Evolutionary conservation across 30 jellyfish, hydroid and myxozoan genomes (phyloP).

Genomic region (Cassiopea andromeda): DNA sequence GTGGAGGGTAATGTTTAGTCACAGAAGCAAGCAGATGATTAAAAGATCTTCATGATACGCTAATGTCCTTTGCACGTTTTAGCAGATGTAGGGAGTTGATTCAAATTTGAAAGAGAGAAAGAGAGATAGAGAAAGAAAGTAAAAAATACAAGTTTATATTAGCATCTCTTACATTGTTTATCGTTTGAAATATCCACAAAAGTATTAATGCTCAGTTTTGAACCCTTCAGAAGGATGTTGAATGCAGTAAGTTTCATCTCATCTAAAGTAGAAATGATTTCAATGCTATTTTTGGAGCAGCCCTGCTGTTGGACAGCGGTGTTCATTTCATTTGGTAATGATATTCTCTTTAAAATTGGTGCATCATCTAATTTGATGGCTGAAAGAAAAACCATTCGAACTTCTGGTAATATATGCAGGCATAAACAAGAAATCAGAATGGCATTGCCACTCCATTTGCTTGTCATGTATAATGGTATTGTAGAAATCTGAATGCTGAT

Average conservation of each 20-base stretch:
- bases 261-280: constrained; percentile 13
- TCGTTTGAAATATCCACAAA: background rate
- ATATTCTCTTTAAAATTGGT: background rate
- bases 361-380: background rate
- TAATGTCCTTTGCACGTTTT: no score
- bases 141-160: no score
- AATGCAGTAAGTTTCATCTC: constrained; percentile 49
- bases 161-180: background rate
- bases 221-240: constrained; percentile 56
- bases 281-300: constrained; percentile 23
- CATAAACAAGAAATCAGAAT: background rate
- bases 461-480: no score
- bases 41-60: no score
- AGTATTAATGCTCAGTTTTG: constrained; percentile 34
- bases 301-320: background rate
- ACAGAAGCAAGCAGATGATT: no score
- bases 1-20: no score
- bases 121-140: no score
- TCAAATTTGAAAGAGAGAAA: no score
- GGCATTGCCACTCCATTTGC: no score
- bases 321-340: background rate
- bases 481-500: no score
- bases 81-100: no score
- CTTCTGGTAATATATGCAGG: background rate
- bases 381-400: background rate